Percentiles rank a stretch among this genome's conserved stretches.
These are phyloP conservation scores for Calephelis perditalis DNA, from an alignment of 2,888 invertebrate genomes.

Conservation along the genomic window DNA sequence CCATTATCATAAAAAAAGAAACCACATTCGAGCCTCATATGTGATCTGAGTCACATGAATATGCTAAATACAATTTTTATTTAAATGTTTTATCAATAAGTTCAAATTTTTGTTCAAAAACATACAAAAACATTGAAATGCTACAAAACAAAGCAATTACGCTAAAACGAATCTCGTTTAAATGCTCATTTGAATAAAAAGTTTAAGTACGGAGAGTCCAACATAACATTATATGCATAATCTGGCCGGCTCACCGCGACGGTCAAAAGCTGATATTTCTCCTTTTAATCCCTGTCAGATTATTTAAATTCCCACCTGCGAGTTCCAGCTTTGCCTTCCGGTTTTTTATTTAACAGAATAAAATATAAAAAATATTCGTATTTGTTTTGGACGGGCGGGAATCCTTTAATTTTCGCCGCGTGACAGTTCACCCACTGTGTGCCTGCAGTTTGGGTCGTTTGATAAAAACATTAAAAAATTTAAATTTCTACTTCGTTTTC, in stretches of 20 bases:
- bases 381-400: constrained; percentile 73
- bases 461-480: constrained; percentile 60
- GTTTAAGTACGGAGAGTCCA: constrained; percentile 48
- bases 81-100: too few species aligned
- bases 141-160: constrained; percentile 30
- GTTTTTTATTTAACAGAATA: constrained; percentile 72
- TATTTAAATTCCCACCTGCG: constrained; percentile 78
- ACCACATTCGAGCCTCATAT: too few species aligned
- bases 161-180: constrained; percentile 32
- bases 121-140: constrained; percentile 15
- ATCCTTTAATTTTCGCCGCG: constrained; percentile 76
- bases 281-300: constrained; percentile 77
- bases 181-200: constrained; percentile 58
- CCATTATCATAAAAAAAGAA: too few species aligned
- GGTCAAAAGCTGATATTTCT: constrained; percentile 76
- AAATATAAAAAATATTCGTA: constrained; percentile 75
- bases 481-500: constrained; percentile 38
- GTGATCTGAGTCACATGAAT: too few species aligned
- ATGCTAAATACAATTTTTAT: too few species aligned
- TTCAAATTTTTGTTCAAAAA: background rate
- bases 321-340: constrained; percentile 52
- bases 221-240: constrained; percentile 63
- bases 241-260: constrained; percentile 53
- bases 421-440: constrained; percentile 52
- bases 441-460: constrained; percentile 56